These are phyloP conservation scores for Parazoanthus darwini DNA, from an alignment of 92 coral and sea anemone species.

Conservation along the genomic window DNA sequence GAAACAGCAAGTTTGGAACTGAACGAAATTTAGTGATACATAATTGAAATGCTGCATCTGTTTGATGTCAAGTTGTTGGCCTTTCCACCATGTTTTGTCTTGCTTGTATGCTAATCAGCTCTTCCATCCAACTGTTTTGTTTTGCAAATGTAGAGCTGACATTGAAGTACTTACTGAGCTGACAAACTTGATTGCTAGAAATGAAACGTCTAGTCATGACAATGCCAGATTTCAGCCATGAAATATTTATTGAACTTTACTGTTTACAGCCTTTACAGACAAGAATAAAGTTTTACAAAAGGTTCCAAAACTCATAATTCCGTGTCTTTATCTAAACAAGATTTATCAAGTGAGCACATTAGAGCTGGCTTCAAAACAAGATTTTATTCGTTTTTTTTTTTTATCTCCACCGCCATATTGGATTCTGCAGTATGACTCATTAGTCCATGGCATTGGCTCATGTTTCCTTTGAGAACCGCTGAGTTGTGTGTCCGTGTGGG, in stretches of 20 bases:
- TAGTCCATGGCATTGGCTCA: too few species aligned
- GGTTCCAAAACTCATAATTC: too few species aligned
- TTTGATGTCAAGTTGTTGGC: neutral
- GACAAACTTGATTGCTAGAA: neutral
- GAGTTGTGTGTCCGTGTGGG: too few species aligned
- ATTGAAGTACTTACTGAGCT: neutral
- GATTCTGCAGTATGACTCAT: too few species aligned
- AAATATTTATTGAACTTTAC: neutral
- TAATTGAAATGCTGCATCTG: neutral
- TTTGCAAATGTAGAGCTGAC: neutral
- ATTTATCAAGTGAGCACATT: too few species aligned
- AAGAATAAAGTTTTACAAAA: neutral
- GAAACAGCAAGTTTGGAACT: neutral
- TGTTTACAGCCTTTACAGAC: neutral
- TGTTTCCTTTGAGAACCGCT: too few species aligned
- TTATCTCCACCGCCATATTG: too few species aligned
- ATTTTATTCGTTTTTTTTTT: too few species aligned
- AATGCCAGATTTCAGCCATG: neutral
- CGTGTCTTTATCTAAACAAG: too few species aligned
- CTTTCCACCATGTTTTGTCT: slow-evolving; percentile 25
- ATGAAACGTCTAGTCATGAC: neutral
- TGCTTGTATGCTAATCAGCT: slow-evolving; percentile 25
- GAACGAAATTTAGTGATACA: neutral
- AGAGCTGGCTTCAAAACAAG: too few species aligned
- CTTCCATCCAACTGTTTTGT: neutral